phyloP scores from a whole-genome alignment of 2,888 invertebrate genomes.

The Cepaea hortensis region DNA sequence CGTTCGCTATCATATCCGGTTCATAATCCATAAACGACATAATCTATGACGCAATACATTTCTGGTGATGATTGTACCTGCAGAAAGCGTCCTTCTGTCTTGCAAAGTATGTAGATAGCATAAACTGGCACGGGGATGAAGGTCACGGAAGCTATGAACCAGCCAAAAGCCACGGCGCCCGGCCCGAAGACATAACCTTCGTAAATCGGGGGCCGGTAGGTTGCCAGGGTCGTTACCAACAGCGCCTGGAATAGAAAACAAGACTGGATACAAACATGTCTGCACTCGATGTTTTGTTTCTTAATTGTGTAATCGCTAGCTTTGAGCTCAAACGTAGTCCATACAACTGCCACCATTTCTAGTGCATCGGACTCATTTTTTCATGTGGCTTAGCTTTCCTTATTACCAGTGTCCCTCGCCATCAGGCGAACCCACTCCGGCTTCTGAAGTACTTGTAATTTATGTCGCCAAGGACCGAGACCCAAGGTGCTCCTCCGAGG shows the following conservation, averaged over 20 bases:
- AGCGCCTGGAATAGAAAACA: slow-evolving; percentile 61
- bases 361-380: too few relatives aligned
- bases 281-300: neutral
- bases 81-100: neutral
- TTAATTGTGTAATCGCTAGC: too few relatives aligned
- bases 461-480: too few relatives aligned
- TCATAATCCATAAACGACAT: neutral
- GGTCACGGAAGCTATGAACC: slow-evolving; percentile 29
- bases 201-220: slow-evolving; percentile 73
- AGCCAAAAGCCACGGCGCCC: slow-evolving; percentile 3
- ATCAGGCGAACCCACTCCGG: too few relatives aligned
- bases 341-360: too few relatives aligned
- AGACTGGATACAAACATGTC: neutral
- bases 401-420: too few relatives aligned
- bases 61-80: slow-evolving; percentile 1
- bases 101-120: slow-evolving; percentile 1
- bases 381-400: too few relatives aligned
- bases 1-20: neutral
- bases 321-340: too few relatives aligned
- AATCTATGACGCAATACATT: too few relatives aligned
- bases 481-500: too few relatives aligned
- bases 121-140: slow-evolving; percentile 26
- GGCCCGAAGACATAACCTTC: slow-evolving; percentile 68
- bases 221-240: slow-evolving; percentile 66
- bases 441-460: too few relatives aligned